Base-by-base conservation (phyloP, 1,140 invertebrate genomes). In the Triops cancriformis region DNA sequence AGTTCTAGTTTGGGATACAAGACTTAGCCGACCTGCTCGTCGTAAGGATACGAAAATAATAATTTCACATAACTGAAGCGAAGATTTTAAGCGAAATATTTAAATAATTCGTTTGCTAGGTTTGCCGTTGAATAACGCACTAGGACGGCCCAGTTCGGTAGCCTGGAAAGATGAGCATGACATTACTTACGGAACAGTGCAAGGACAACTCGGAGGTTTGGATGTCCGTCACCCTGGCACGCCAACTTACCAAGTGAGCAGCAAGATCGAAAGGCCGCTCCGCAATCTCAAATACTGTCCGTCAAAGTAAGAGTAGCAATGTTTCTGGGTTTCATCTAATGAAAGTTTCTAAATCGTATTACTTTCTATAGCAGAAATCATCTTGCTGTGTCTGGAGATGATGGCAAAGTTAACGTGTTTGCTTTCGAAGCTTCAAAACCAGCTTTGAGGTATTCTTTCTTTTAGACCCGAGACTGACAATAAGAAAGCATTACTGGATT, bases 1-100 rank as follows among this genome's bases (percentile, higher is more conserved):
- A 18, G 73, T 78, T 14, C 41, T 45, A 6, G 37, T 78, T 31
- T 78, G 77, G 77, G 77, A 78, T 42, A 74, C 74, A 26, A 41
- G 77, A 28, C 28, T 74, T 42, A 41, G 41, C 23, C 73, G 72
- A 42, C 77, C 77, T 37, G 77, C 77, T 10, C 14, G 18, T 64
- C 51, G 51, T 64, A 64, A 64, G 51, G 18, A 23, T 12, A 6
- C 7, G 23, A 1, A n/a, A 12, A 0, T 18, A 7, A 64, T 64
- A 6, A 64, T n/a, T n/a, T 23, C 3, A 23, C 6, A 64, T 3
- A n/a, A 11, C 3, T 64, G 0, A 6, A 6, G 51, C 10, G 51
- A 18, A 18, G 43, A n/a, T n/a, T n/a, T n/a, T n/a, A n/a, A n/a
- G n/a, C n/a, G n/a, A n/a, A n/a, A n/a, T n/a, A n/a, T n/a, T 2